Conservation (phyloP, 2,797 vertebrate genomes). For the Onychomys torridus region DNA sequence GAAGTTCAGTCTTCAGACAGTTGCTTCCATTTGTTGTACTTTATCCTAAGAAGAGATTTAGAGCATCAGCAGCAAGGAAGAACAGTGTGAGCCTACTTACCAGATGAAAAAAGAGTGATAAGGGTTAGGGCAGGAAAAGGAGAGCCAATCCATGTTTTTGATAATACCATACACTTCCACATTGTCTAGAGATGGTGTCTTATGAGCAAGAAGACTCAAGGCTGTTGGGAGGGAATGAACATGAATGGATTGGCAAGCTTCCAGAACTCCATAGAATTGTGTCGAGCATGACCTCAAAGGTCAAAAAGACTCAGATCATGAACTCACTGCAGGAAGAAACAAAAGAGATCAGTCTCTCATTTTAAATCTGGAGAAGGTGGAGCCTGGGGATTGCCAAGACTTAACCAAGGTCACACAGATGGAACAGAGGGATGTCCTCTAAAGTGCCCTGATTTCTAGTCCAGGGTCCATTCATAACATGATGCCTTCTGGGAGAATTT, state of each 20-base stretch:
- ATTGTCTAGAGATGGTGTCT: neutral
- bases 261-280: neutral
- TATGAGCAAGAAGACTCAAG: neutral
- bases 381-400: neutral
- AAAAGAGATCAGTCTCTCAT: neutral
- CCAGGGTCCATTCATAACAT: neutral
- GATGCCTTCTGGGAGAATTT: conserved; percentile 17
- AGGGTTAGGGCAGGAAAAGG: neutral
- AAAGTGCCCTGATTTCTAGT: conserved; percentile 22
- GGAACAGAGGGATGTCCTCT: neutral
- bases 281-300: neutral
- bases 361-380: conserved; percentile 30
- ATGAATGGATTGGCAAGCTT: neutral
- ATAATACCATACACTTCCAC: neutral
- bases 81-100: conserved; percentile 62
- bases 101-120: conserved; percentile 39
- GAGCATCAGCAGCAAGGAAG: conserved; percentile 19
- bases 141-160: neutral
- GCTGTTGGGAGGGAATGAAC: neutral
- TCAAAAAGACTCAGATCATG: conserved; percentile 46
- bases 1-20: conserved; percentile 68
- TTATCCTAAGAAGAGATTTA: conserved; percentile 44
- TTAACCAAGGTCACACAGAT: conserved; percentile 13
- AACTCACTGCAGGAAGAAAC: conserved; percentile 9
- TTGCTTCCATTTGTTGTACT: conserved; percentile 36